These are phyloP conservation scores for Dorcus hopei DNA, from an alignment of 2,888 invertebrate genomes.

Conservation along the genomic window DNA sequence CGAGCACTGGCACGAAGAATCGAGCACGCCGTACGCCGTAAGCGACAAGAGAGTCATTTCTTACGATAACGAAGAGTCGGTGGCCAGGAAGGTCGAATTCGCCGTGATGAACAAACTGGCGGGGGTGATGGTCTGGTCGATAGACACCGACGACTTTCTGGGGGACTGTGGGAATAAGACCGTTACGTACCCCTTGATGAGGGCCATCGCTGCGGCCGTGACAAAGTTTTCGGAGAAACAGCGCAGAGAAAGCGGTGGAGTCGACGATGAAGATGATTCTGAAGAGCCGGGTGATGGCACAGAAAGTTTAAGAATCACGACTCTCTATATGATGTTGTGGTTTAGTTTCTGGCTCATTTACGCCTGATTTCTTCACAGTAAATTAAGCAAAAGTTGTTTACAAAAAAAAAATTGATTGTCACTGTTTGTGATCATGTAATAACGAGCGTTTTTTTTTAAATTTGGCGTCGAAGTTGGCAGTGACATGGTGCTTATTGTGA, in stretches of 20 bases:
- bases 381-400: no score
- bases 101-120: slow-evolving; percentile 58
- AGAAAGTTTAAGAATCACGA: no score
- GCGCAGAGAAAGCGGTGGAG: slow-evolving; percentile 49
- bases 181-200: slow-evolving; percentile 67
- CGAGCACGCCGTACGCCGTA: slow-evolving; percentile 62
- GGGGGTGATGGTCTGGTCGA: slow-evolving; percentile 86
- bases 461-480: no score
- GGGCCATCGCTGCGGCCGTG: slow-evolving; percentile 68
- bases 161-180: slow-evolving; percentile 60
- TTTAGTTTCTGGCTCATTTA: no score
- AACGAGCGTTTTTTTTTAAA: no score
- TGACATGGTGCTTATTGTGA: no score
- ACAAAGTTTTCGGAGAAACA: slow-evolving; percentile 53
- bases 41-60: slow-evolving; percentile 65
- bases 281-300: no score
- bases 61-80: slow-evolving; percentile 73
- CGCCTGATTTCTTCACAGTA: no score
- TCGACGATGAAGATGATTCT: no score
- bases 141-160: slow-evolving; percentile 83
- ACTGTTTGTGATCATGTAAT: no score
- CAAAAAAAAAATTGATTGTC: no score
- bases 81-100: slow-evolving; percentile 66
- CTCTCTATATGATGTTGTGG: no score
- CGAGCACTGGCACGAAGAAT: slow-evolving; percentile 66